Evolutionary conservation across 2,113 vertebrate species (phyloP), one percentile per base, ranked within the genome.

Genomic region (Ictalurus furcatus): DNA sequence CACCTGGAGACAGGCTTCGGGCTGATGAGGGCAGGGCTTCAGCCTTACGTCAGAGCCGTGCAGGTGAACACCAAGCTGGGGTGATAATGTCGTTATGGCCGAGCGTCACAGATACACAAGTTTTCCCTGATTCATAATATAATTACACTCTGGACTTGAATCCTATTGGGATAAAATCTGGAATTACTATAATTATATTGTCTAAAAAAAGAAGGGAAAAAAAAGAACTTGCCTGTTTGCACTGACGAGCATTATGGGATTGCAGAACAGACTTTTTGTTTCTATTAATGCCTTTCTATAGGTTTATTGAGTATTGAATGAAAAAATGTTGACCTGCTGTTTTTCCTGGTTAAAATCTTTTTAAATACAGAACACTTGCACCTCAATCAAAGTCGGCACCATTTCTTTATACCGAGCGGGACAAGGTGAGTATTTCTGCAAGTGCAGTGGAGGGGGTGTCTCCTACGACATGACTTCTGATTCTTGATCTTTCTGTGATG

Each of bases 361-460:
- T 28, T 86, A 4, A 79, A 61, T 40, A 59, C 84, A 97, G 97
- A 86, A 83, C 88, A 90, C 87, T 71, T 96, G 93, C 91, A 7
- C 88, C 61, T 95, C 95, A 76, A 23, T 96, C 92, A 96, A 93
- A 94, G 94, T 92, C 87, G 95, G 96, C 79, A 91, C 95, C 65
- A 80, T 85, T 63, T 93, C 94, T 92, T 92, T 96, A 34, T 54
- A 96, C 90, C 94, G 96, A 0, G 94, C 96, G 93, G 96, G 96
- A 90, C 96, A 96, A 96, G 96, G 97, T 97, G 92, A 92, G 91
- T 7, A 21, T 52, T 16, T 80, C 1, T 13, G 25, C 14, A 16
- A 40, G 25, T 34, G 12, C 1, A 14, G 23, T 9, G 7, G 4
- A 17, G 48, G 48, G 48, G 48, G 48, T 8, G 14, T 9, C 28